Conservation (phyloP, 2,888 invertebrate genomes). For the Pandemis cinnamomeana region DNA sequence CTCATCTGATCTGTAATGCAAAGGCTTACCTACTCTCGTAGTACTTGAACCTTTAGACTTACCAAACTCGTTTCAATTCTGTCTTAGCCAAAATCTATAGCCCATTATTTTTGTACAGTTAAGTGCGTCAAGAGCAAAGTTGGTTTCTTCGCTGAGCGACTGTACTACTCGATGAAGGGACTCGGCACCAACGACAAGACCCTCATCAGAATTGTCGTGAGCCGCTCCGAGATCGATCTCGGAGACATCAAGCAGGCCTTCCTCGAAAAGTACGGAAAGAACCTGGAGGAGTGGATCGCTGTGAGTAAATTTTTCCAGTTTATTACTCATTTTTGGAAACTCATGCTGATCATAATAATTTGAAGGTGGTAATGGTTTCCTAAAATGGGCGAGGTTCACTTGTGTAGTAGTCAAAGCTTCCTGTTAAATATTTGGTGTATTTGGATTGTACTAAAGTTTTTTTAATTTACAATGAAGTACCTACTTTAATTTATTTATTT, state of each 20-base stretch:
- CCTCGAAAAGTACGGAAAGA: conserved; percentile 91
- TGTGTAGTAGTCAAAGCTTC: conserved; percentile 4
- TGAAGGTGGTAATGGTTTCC: conserved; percentile 25
- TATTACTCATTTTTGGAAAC: conserved; percentile 20
- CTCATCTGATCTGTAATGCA: too few relatives aligned
- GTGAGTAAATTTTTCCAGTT: conserved; percentile 83
- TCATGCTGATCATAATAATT: conserved; percentile 26
- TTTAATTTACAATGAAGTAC: background rate
- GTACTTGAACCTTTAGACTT: background rate
- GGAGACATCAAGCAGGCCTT: conserved; percentile 97
- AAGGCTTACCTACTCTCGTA: background rate
- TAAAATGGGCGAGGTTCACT: conserved; percentile 4
- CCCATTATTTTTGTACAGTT: conserved; percentile 79
- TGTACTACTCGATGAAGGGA: conserved; percentile 96
- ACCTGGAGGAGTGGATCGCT: conserved; percentile 93
- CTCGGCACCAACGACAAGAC: conserved; percentile 95
- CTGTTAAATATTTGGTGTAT: conserved; percentile 15
- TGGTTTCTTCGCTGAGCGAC: conserved; percentile 95
- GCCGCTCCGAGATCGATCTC: conserved; percentile 95
- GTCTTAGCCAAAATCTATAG: background rate
- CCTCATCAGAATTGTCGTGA: conserved; percentile 95
- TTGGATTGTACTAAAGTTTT: background rate
- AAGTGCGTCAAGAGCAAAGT: conserved; percentile 96
- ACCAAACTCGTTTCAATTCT: background rate
- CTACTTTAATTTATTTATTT: background rate